These are phyloP conservation scores for Ammodytes marinus DNA, from an alignment of 2,113 vertebrate species.

Conservation along the genomic window DNA sequence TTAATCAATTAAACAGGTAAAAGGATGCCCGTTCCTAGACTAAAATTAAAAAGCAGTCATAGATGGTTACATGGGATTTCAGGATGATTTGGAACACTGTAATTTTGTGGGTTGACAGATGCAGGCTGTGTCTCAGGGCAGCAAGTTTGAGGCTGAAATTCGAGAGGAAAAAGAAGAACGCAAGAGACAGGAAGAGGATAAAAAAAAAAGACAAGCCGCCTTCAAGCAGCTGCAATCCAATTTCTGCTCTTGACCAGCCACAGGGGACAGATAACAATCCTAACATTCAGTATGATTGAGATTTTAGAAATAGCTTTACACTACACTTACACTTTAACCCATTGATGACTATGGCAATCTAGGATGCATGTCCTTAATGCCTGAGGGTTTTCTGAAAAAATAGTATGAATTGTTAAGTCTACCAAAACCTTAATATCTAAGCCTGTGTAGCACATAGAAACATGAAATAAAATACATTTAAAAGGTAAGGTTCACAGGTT, in stretches of 20 bases:
- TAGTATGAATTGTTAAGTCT: too few relatives aligned
- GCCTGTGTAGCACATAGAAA: too few relatives aligned
- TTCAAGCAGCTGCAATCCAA: conserved; percentile 94
- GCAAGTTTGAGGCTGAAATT: conserved; percentile 95
- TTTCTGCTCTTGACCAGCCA: conserved; percentile 84
- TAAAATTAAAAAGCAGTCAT: background rate
- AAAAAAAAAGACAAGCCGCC: conserved; percentile 89
- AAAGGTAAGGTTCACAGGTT: too few relatives aligned
- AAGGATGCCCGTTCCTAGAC: background rate
- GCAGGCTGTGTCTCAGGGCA: conserved; percentile 89
- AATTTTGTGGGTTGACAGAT: conserved; percentile 77
- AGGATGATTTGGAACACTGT: background rate
- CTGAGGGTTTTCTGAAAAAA: too few relatives aligned
- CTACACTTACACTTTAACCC: conserved; percentile 4
- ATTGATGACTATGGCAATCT: too few relatives aligned
- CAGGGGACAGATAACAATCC: background rate
- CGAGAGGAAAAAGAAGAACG: conserved; percentile 93
- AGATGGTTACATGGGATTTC: background rate
- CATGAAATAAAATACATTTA: too few relatives aligned
- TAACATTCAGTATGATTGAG: conserved; percentile 10
- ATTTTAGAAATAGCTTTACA: conserved; percentile 29
- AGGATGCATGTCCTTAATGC: too few relatives aligned
- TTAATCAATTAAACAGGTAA: background rate
- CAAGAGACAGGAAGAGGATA: conserved; percentile 89
- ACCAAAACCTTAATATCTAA: too few relatives aligned